phyloP scores from a whole-genome alignment of 1,140 invertebrate genomes.

The Pseudomyrmex concolor region DNA sequence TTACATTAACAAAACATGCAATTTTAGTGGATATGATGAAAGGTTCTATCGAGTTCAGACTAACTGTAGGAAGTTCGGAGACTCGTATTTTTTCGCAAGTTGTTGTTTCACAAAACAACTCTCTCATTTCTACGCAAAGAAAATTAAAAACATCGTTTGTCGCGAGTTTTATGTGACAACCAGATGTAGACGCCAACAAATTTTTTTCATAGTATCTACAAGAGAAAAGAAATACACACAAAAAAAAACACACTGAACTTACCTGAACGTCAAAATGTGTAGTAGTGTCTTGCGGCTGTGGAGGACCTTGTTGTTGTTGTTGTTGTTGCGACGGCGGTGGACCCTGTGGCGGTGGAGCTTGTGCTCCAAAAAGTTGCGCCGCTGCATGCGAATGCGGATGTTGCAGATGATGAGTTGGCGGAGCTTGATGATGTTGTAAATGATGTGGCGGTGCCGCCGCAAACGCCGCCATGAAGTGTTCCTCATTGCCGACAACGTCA shows the following conservation, averaged over 20 bases:
- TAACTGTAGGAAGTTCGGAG: not conserved
- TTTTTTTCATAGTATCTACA: not conserved
- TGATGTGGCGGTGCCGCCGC: constrained; percentile 86
- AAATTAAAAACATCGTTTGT: constrained; percentile 4
- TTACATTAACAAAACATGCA: not conserved
- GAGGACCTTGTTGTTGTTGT: constrained; percentile 87
- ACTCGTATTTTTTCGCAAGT: not conserved
- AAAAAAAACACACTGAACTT: constrained; percentile 68
- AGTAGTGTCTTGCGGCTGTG: constrained; percentile 82
- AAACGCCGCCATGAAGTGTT: constrained; percentile 86
- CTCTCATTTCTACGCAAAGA: not conserved
- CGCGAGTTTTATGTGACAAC: not conserved
- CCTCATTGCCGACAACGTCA: constrained; percentile 86
- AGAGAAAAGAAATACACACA: not conserved
- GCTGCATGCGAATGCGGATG: constrained; percentile 84
- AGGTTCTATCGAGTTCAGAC: too few species aligned
- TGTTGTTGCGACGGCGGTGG: constrained; percentile 85
- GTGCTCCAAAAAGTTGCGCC: constrained; percentile 83
- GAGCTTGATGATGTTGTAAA: constrained; percentile 84
- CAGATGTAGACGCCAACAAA: not conserved
- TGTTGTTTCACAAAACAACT: not conserved
- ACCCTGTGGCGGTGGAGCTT: constrained; percentile 84
- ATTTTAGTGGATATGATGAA: not conserved
- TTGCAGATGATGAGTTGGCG: constrained; percentile 84
- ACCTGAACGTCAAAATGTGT: constrained; percentile 86